Evolutionary conservation across 1,140 invertebrate genomes (phyloP).

Genomic region (Bombus polaris): DNA sequence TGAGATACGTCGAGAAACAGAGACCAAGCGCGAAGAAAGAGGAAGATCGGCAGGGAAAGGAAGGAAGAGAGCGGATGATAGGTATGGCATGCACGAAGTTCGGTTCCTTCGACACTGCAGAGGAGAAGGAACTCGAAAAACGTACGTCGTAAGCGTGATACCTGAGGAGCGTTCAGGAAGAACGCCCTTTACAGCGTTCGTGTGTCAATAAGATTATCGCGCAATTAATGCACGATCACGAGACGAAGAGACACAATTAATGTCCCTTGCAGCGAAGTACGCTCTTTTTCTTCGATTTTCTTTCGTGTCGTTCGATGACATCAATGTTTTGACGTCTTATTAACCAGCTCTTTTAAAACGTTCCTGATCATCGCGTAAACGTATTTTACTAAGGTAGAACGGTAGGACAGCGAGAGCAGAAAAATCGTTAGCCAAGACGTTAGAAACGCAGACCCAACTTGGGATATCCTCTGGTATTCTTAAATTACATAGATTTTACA

Average conservation of each 20-base stretch:
- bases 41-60: constrained; percentile 32
- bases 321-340: constrained; percentile 3
- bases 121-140: constrained; percentile 29
- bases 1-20: constrained; percentile 57
- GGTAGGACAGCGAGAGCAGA: neutral
- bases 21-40: constrained; percentile 45
- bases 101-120: constrained; percentile 35
- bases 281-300: neutral
- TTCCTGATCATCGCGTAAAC: neutral
- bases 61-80: constrained; percentile 46
- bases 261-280: neutral
- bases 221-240: constrained; percentile 25
- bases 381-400: neutral
- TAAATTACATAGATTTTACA: no score
- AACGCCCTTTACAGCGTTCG: neutral
- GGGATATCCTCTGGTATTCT: no score
- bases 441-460: no score
- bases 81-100: constrained; percentile 48
- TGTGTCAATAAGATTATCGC: constrained; percentile 19
- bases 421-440: neutral
- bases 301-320: neutral
- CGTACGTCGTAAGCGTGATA: constrained; percentile 28
- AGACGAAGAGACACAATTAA: neutral
- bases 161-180: constrained; percentile 1
- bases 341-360: neutral